Evolutionary conservation across 1,140 invertebrate species (phyloP).

Genomic region (Caenorhabditis remanei): DNA sequence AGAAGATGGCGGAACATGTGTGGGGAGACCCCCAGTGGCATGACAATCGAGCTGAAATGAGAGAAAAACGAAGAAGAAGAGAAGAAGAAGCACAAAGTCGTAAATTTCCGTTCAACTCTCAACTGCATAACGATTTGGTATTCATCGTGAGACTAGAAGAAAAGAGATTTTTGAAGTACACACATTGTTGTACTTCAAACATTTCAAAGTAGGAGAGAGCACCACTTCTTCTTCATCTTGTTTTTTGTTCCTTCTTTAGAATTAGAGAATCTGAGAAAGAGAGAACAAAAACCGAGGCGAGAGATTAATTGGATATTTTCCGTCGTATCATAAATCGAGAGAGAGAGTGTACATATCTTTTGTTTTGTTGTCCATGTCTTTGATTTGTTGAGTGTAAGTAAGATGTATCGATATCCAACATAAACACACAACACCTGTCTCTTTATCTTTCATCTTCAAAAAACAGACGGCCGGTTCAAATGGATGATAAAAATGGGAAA

Average conservation of each 20-base stretch:
- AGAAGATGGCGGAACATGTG: constrained; percentile 31
- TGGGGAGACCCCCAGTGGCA: constrained; percentile 3
- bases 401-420: constrained; percentile 45
- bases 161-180: constrained; percentile 8
- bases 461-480: neutral
- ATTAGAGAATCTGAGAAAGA: neutral
- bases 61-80: constrained; percentile 1
- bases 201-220: neutral
- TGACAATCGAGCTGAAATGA: constrained; percentile 55
- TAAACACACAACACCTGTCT: constrained; percentile 40
- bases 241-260: neutral
- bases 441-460: constrained; percentile 19
- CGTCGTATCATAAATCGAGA: neutral
- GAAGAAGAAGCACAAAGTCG: constrained; percentile 27
- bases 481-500: neutral
- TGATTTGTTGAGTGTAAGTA: constrained; percentile 39
- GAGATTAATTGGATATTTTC: constrained; percentile 1
- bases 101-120: constrained; percentile 27
- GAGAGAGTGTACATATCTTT: neutral
- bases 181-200: constrained; percentile 11
- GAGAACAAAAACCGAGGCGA: neutral
- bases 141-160: neutral
- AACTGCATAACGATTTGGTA: constrained; percentile 22
- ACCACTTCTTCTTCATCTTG: neutral
- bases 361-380: constrained; percentile 11